Evolutionary conservation across 2,113 vertebrate genomes (phyloP).

Genomic region (Podarcis raffonei): DNA sequence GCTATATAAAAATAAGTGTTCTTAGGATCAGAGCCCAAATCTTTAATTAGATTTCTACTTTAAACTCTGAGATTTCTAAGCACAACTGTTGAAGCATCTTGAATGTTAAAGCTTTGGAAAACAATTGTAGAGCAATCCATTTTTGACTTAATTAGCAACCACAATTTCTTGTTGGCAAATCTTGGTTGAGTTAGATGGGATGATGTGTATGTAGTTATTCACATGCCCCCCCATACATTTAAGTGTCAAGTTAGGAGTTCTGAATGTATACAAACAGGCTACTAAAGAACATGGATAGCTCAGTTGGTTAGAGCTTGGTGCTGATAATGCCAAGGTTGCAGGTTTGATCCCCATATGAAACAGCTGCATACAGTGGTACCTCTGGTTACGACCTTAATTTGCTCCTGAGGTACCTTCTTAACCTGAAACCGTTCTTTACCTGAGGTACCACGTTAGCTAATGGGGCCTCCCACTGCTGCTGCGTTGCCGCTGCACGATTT

Average conservation of each 20-base stretch:
- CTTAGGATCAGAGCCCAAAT: constrained; percentile 63
- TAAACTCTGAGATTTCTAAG: constrained; percentile 66
- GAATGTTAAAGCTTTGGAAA: constrained; percentile 41
- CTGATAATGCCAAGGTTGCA: no score
- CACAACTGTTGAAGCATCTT: constrained; percentile 59
- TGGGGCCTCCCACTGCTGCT: no score
- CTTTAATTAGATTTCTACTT: constrained; percentile 69
- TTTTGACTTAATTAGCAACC: not conserved
- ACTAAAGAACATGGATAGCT: not conserved
- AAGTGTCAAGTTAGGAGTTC: not conserved
- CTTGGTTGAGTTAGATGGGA: not conserved
- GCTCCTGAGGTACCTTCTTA: no score
- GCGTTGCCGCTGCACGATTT: no score
- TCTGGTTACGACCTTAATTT: no score
- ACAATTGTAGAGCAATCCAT: constrained; percentile 41
- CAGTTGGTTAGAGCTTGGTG: no score
- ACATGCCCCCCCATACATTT: not conserved
- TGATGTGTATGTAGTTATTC: not conserved
- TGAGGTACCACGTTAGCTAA: no score
- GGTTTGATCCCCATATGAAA: no score
- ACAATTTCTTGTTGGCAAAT: constrained; percentile 34
- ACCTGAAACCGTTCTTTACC: no score
- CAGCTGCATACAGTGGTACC: no score
- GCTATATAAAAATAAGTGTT: constrained; percentile 50
- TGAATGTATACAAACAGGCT: not conserved